Conservation (phyloP, 2,888 invertebrate genomes). For the Dendrolimus houi region DNA sequence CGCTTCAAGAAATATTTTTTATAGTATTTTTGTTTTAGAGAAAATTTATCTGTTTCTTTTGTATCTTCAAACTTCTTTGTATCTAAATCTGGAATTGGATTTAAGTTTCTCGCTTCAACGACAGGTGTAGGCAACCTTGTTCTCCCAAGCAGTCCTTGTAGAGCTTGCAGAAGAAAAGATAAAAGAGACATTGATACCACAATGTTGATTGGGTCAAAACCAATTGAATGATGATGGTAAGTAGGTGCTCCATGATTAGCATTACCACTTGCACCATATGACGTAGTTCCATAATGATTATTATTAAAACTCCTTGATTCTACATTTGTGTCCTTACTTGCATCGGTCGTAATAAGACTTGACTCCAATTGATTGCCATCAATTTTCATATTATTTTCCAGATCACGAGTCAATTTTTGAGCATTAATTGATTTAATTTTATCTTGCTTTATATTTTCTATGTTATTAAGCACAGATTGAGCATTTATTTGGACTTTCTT, state of each 20-base stretch:
- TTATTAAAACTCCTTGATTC: conserved; percentile 45
- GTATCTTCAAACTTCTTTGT: conserved; percentile 34
- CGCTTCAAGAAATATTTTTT: conserved; percentile 32
- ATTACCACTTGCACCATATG: conserved; percentile 47
- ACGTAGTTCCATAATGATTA: conserved; percentile 42
- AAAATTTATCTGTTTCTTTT: conserved; percentile 30
- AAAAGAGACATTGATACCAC: conserved; percentile 64
- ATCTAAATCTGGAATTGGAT: conserved; percentile 38
- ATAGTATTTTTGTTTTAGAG: conserved; percentile 40
- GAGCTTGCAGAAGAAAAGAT: conserved; percentile 61
- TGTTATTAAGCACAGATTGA: conserved; percentile 48
- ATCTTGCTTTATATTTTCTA: conserved; percentile 40
- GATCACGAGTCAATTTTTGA: conserved; percentile 2
- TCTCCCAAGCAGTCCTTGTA: conserved; percentile 56
- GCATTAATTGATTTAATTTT: conserved; percentile 14
- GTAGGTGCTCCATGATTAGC: conserved; percentile 42
- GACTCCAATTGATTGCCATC: conserved; percentile 39
- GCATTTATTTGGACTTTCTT: conserved; percentile 59
- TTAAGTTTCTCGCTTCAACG: conserved; percentile 46
- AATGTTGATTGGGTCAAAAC: conserved; percentile 70
- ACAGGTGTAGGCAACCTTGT: conserved; percentile 54
- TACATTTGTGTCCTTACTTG: conserved; percentile 13
- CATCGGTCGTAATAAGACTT: conserved; percentile 20
- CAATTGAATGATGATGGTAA: conserved; percentile 68
- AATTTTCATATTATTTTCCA: conserved; percentile 13